Base-by-base conservation (phyloP, 2,888 invertebrate species). In the Oscheius sp. region DNA sequence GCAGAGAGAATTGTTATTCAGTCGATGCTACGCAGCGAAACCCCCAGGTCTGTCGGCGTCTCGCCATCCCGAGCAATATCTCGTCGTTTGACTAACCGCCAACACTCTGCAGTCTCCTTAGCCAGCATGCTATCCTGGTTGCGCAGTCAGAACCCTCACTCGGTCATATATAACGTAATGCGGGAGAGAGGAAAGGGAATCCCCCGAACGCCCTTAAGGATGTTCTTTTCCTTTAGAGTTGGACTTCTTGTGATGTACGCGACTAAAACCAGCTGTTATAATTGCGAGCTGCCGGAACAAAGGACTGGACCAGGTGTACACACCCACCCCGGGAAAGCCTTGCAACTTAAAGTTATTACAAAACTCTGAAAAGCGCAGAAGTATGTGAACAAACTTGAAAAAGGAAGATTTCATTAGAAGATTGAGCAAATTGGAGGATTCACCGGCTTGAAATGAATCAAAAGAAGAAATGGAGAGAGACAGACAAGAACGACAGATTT, bases 11-110 rank as follows among this genome's bases (percentile, higher is more conserved):
- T 74, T 74, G 74, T 74, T 74, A 74, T 74, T 74, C 74, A 74
- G 74, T 74, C 74, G 68, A 74, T 74, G 74, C 74, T 74, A 74
- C 74, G 74, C 74, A 74, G 74, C 74, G 74, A 74, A 74, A 48
- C 57, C 42, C 35, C 13, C 35, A 50, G 68, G n/a, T 35, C 32
- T 33, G 50, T 11, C 60, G 50, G 48, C 48, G 55, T 57, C 74
- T 60, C 66, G 32, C 35, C 68, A 65, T 58, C 33, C 10, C 32
- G 33, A 35, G 35, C 48, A 50, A 37, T 74, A 13, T 74, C 55
- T 68, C 66, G 50, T 35, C 63, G 32, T 37, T 47, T 55, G 73
- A 42, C 68, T 37, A n/a, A 53, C 65, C 55, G 65, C 51, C 47
- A 51, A 35, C 53, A 35, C 53, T 53, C 73, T 73, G 65, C 47